phyloP scores from a whole-genome alignment of 1,140 invertebrate species.

The Ctenoplectra terminalis region DNA sequence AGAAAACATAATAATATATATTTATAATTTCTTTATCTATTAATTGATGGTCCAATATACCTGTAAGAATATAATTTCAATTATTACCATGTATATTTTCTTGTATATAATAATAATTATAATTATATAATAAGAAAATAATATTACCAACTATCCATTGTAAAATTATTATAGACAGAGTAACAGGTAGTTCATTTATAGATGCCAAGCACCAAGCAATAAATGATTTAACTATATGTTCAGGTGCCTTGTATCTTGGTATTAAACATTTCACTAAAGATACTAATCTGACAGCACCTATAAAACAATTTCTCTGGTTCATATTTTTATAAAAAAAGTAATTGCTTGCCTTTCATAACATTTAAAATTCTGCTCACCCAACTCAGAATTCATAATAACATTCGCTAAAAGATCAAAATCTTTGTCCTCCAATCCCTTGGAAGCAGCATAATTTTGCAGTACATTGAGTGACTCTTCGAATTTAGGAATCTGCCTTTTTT shows the following conservation, averaged over 20 bases:
- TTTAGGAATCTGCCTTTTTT: constrained; percentile 30
- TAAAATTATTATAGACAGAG: constrained; percentile 60
- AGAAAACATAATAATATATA: constrained; percentile 77
- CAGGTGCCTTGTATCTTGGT: constrained; percentile 65
- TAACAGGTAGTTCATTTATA: constrained; percentile 61
- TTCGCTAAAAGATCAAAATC: constrained; percentile 58
- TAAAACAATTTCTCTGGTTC: constrained; percentile 6
- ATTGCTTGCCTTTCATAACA: background rate
- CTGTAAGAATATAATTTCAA: constrained; percentile 56
- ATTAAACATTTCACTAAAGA: constrained; percentile 76
- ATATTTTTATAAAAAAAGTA: background rate
- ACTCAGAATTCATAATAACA: constrained; percentile 57
- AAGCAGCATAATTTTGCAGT: constrained; percentile 64
- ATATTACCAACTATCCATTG: constrained; percentile 77
- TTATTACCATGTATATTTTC: background rate
- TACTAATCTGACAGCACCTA: constrained; percentile 61
- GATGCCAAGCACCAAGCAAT: constrained; percentile 69
- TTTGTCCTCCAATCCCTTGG: constrained; percentile 64
- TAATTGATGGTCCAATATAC: constrained; percentile 75
- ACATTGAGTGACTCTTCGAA: constrained; percentile 42
- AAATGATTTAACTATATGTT: constrained; percentile 62
- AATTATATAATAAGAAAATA: background rate
- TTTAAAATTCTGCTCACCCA: constrained; percentile 56
- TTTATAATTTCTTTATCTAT: constrained; percentile 72
- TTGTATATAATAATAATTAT: background rate